phyloP scores from a whole-genome alignment of 1,140 invertebrate species.

The Hydropsyche tenuis region DNA sequence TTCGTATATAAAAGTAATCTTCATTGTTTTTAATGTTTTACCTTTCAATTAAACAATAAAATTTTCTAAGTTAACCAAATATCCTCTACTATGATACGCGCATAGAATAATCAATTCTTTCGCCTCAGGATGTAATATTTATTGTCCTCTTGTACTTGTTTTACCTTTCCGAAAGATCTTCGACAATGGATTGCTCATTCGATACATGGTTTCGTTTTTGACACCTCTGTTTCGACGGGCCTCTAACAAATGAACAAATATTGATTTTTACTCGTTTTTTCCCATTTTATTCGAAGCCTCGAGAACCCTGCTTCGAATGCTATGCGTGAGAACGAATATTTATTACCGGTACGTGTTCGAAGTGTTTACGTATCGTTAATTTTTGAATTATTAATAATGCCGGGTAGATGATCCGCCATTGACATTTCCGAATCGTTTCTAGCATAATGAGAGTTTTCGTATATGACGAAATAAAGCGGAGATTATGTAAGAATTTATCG shows the following conservation, averaged over 20 bases:
- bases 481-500: background rate
- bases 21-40: no score
- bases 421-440: background rate
- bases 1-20: no score
- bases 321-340: constrained; percentile 5
- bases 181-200: constrained; percentile 18
- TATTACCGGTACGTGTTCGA: background rate
- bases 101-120: no score
- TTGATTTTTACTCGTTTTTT: background rate
- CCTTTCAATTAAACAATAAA: no score
- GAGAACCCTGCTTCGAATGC: background rate
- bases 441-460: background rate
- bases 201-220: constrained; percentile 20
- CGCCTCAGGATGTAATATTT: background rate
- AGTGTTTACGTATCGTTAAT: background rate
- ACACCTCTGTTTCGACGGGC: constrained; percentile 7
- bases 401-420: background rate
- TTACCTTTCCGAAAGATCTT: background rate
- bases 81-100: no score
- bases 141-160: background rate
- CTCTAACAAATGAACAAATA: constrained; percentile 3
- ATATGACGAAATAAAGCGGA: no score
- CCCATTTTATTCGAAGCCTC: background rate
- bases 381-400: background rate
- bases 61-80: no score